Evolutionary conservation across 2,888 invertebrate species (phyloP).

Genomic region (Stegophylla sp.): DNA sequence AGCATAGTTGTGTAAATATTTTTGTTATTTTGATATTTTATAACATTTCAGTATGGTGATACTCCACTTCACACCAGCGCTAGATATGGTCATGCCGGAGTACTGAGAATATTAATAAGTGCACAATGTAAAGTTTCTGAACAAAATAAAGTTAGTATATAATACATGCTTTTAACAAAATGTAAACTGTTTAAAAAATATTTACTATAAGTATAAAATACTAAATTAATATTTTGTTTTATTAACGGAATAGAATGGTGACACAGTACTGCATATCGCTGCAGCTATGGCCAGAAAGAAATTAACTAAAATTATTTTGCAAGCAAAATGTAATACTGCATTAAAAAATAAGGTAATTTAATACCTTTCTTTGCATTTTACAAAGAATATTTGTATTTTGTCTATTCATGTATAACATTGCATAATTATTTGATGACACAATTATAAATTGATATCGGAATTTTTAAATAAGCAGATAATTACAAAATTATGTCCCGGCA

Average conservation of each 20-base stretch:
- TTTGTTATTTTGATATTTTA: slow-evolving; percentile 12
- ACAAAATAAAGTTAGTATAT: slow-evolving; percentile 77
- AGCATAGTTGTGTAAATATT: not conserved
- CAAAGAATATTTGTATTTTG: not conserved
- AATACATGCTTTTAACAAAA: not conserved
- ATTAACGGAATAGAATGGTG: slow-evolving; percentile 75
- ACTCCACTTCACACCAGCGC: slow-evolving; percentile 93
- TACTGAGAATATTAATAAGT: slow-evolving; percentile 89
- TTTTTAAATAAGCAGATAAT: not conserved
- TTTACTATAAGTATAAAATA: not conserved
- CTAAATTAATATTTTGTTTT: slow-evolving; percentile 25
- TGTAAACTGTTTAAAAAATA: not conserved
- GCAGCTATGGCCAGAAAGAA: slow-evolving; percentile 93
- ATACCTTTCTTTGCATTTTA: not conserved
- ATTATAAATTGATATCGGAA: not conserved
- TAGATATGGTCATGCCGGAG: slow-evolving; percentile 95
- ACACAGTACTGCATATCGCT: slow-evolving; percentile 91
- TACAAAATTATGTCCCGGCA: not conserved
- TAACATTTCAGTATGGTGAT: slow-evolving; percentile 82
- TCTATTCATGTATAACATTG: not conserved
- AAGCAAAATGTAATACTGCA: slow-evolving; percentile 79
- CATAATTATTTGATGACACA: not conserved
- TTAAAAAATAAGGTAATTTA: slow-evolving; percentile 74
- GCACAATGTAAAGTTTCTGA: slow-evolving; percentile 85
- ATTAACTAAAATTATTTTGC: slow-evolving; percentile 85